These are phyloP conservation scores for Listronotus oregonensis DNA, from an alignment of 1,140 invertebrate species.

Conservation along the genomic window DNA sequence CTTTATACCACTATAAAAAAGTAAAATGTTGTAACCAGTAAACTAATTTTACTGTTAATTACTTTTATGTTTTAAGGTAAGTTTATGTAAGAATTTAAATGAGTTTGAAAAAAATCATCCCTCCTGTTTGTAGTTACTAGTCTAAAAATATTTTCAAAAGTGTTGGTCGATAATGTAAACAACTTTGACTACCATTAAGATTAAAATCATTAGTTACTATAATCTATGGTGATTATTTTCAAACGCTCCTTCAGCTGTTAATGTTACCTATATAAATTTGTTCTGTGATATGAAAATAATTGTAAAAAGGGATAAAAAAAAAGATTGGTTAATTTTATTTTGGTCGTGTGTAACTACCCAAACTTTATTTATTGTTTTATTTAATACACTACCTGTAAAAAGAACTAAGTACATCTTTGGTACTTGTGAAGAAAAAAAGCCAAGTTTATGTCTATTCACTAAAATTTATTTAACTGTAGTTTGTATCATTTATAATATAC, in stretches of 20 bases:
- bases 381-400: not conserved
- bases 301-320: constrained; percentile 17
- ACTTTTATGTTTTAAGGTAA: constrained; percentile 11
- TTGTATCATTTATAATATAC: too few relatives aligned
- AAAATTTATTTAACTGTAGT: constrained; percentile 4
- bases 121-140: too few relatives aligned
- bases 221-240: constrained; percentile 16
- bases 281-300: constrained; percentile 34
- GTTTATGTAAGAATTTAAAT: constrained; percentile 7
- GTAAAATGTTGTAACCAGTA: constrained; percentile 37
- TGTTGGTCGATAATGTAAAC: too few relatives aligned
- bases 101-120: constrained; percentile 10
- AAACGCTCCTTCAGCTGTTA: constrained; percentile 10
- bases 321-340: constrained; percentile 8
- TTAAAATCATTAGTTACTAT: not conserved
- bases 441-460: constrained; percentile 13
- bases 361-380: not conserved
- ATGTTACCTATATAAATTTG: constrained; percentile 33
- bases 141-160: too few relatives aligned
- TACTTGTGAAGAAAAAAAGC: not conserved
- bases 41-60: constrained; percentile 6
- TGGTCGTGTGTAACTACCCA: not conserved
- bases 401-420: not conserved
- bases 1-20: constrained; percentile 54
- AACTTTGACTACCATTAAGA: not conserved